These are phyloP conservation scores for Limosa lapponica DNA, from an alignment of 2,797 vertebrate genomes.

Conservation along the genomic window DNA sequence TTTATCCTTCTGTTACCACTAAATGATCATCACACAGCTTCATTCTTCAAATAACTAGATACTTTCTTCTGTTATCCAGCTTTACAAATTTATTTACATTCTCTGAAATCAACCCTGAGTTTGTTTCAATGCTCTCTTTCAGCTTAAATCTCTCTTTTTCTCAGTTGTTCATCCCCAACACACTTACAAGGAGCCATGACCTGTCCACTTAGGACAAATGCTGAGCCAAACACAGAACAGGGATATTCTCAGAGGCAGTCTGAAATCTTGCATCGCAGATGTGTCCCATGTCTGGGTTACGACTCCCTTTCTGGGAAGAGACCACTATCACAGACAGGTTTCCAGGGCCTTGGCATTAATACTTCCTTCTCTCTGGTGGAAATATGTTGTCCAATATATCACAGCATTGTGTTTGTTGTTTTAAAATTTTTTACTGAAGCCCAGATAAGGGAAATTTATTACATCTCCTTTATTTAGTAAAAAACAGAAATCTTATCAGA, in stretches of 20 bases:
- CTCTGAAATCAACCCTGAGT: background rate
- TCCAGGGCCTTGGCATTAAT: background rate
- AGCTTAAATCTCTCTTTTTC: background rate
- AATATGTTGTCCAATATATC: conserved; percentile 13
- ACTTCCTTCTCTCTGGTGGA: background rate
- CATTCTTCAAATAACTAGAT: background rate
- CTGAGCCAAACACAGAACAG: background rate
- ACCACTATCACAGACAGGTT: background rate
- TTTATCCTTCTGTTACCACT: background rate
- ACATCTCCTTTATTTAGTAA: conserved; percentile 8
- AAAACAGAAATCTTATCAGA: background rate
- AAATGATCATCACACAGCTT: background rate
- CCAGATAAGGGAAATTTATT: conserved; percentile 54
- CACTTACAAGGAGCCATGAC: background rate
- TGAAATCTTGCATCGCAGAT: background rate
- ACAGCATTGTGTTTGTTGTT: conserved; percentile 18
- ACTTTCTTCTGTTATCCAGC: background rate
- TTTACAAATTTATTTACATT: background rate
- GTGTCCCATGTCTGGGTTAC: background rate
- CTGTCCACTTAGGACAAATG: background rate
- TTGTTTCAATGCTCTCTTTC: background rate
- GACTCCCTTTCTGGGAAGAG: background rate
- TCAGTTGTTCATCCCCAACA: background rate
- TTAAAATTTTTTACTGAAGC: conserved; percentile 33
- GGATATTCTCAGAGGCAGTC: background rate